Evolutionary conservation across 1,140 invertebrate species (phyloP).

Genomic region (Caerostris extrusa): DNA sequence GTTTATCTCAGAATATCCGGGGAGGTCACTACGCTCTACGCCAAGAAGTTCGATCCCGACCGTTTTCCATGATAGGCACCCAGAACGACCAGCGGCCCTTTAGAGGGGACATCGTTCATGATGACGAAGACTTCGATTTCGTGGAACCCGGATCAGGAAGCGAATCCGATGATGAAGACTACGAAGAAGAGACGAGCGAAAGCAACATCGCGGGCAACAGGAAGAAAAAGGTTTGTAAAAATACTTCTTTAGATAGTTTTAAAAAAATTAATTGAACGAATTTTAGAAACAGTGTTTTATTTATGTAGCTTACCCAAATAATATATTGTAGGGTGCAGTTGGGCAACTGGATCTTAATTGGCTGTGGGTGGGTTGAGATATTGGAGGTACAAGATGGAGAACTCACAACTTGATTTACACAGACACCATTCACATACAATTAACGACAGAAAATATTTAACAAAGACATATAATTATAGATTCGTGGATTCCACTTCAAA

Average conservation of each 20-base stretch:
- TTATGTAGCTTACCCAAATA: too few relatives aligned
- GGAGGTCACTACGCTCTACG: neutral
- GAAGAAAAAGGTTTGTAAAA: neutral
- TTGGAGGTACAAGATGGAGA: too few relatives aligned
- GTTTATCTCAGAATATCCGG: slow-evolving; percentile 18
- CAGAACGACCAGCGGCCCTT: slow-evolving; percentile 63
- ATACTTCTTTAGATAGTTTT: neutral
- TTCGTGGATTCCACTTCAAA: too few relatives aligned
- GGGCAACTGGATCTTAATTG: too few relatives aligned
- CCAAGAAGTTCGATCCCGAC: slow-evolving; percentile 23
- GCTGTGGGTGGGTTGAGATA: too few relatives aligned
- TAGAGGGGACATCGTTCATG: slow-evolving; percentile 48
- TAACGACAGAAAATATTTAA: too few relatives aligned
- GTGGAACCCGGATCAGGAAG: slow-evolving; percentile 46
- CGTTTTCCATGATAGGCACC: neutral
- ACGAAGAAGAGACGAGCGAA: slow-evolving; percentile 24
- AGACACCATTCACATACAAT: too few relatives aligned
- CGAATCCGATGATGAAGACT: slow-evolving; percentile 22
- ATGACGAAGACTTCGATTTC: slow-evolving; percentile 71
- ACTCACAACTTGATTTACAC: too few relatives aligned
- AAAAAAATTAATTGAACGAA: too few relatives aligned
- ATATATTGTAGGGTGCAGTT: too few relatives aligned
- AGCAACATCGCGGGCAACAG: neutral
- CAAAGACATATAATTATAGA: too few relatives aligned
- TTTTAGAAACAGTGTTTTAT: too few relatives aligned